phyloP scores from a whole-genome alignment of 1,140 invertebrate species.

The Pararge aegeria region DNA sequence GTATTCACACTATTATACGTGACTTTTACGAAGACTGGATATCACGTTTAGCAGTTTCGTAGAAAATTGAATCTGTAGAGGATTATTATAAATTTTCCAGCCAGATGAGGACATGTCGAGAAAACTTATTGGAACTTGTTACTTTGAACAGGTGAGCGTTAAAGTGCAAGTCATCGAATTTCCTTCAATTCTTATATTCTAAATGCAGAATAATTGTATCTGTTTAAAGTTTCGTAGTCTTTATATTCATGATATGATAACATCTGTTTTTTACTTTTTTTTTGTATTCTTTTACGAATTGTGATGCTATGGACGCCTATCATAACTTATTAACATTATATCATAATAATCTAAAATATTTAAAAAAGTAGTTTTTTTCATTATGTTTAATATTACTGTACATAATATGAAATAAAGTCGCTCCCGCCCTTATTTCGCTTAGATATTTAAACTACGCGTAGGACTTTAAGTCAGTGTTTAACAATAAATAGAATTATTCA shows the following conservation, averaged over 20 bases:
- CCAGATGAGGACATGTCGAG: constrained; percentile 17
- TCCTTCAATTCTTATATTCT: neutral
- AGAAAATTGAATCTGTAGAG: constrained; percentile 21
- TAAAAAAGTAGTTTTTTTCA: too few relatives aligned
- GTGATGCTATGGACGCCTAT: too few relatives aligned
- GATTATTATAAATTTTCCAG: constrained; percentile 21
- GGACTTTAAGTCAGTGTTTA: too few relatives aligned
- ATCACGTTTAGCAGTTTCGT: constrained; percentile 14
- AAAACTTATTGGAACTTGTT: constrained; percentile 11
- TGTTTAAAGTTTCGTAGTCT: neutral
- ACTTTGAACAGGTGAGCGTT: constrained; percentile 9
- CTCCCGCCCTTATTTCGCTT: too few relatives aligned
- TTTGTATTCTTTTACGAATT: too few relatives aligned
- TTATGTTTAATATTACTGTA: too few relatives aligned
- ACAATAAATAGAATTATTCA: too few relatives aligned
- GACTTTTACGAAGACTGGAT: constrained; percentile 15
- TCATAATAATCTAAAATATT: too few relatives aligned
- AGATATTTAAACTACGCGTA: too few relatives aligned
- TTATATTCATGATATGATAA: neutral
- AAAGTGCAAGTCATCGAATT: constrained; percentile 4
- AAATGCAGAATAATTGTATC: constrained; percentile 4
- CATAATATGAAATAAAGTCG: too few relatives aligned
- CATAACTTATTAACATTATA: too few relatives aligned
- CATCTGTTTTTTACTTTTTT: neutral
- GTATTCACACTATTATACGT: constrained; percentile 7